Evolutionary conservation across 2,113 vertebrate genomes (phyloP).

Genomic region (Rhabdornis inornatus): DNA sequence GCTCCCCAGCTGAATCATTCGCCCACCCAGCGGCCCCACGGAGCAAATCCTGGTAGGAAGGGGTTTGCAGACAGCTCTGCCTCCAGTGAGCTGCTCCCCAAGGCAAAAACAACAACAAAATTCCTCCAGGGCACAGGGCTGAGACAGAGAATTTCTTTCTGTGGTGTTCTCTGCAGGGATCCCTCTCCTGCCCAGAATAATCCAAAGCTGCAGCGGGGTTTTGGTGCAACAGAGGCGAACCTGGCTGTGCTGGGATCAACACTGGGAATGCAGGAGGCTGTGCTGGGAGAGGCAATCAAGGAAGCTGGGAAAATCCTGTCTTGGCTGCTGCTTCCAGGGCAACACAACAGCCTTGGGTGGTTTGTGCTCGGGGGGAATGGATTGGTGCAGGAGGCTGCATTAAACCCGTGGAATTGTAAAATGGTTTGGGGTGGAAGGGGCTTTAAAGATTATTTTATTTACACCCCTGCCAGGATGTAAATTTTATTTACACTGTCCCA

Average conservation of each 20-base stretch:
- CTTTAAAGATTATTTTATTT: neutral
- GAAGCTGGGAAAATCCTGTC: neutral
- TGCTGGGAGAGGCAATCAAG: neutral
- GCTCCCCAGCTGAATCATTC: neutral
- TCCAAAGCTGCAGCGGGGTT: neutral
- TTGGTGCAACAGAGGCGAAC: neutral
- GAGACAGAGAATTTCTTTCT: neutral
- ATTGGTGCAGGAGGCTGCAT: neutral
- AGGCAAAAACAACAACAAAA: neutral
- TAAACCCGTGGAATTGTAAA: neutral
- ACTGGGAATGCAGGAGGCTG: neutral
- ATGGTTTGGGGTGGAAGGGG: neutral
- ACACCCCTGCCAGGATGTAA: neutral
- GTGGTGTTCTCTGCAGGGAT: neutral
- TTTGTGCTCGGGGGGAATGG: neutral
- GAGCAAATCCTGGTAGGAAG: neutral
- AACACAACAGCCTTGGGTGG: neutral
- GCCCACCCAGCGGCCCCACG: neutral
- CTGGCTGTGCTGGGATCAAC: neutral
- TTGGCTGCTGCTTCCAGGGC: neutral
- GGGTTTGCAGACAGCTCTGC: neutral
- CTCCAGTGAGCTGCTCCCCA: neutral
- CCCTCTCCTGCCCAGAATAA: neutral
- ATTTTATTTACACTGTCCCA: neutral
- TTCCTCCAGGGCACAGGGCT: neutral